Percentiles rank a stretch among this genome's conserved stretches.
phyloP scores from a whole-genome alignment of 92 coral and sea anemone species.

The Hydrozoanthus gracilis region DNA sequence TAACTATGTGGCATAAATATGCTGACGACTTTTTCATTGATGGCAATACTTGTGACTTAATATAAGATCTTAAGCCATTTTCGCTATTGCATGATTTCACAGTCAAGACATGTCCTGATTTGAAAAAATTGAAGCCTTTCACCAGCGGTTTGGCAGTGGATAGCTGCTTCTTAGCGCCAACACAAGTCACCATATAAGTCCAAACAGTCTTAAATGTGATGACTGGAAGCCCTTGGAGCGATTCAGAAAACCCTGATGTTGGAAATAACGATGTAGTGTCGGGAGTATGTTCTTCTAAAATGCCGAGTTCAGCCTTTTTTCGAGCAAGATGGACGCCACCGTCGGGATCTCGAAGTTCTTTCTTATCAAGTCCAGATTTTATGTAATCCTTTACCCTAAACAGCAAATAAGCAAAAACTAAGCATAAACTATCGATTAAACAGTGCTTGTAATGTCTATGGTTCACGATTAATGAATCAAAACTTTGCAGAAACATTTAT shows the following conservation, averaged over 20 bases:
- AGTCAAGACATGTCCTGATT: slow-evolving; percentile 49
- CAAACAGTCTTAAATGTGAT: slow-evolving; percentile 47
- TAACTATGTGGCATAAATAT: slow-evolving; percentile 45
- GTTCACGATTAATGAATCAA: too few relatives aligned
- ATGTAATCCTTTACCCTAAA: too few relatives aligned
- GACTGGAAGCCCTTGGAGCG: slow-evolving; percentile 48
- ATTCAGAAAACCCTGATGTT: slow-evolving; percentile 44
- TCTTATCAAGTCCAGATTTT: slow-evolving; percentile 27
- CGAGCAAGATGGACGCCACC: slow-evolving; percentile 36
- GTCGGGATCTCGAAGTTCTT: slow-evolving; percentile 44
- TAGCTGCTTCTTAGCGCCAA: slow-evolving; percentile 43
- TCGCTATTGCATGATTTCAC: slow-evolving; percentile 50
- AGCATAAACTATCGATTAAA: too few relatives aligned
- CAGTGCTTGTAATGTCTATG: too few relatives aligned
- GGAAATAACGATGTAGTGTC: slow-evolving; percentile 46
- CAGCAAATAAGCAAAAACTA: too few relatives aligned
- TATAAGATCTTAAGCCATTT: slow-evolving; percentile 29
- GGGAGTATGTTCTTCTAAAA: slow-evolving; percentile 45
- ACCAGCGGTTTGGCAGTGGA: slow-evolving; percentile 43
- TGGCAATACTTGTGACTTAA: slow-evolving; percentile 60
- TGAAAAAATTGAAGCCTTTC: slow-evolving; percentile 52
- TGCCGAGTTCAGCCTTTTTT: slow-evolving; percentile 47
- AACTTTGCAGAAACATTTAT: slow-evolving; percentile 8
- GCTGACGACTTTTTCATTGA: slow-evolving; percentile 58
- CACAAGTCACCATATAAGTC: slow-evolving; percentile 50